Base-by-base conservation (phyloP, 2,113 vertebrate genomes). In the Pipra filicauda region DNA sequence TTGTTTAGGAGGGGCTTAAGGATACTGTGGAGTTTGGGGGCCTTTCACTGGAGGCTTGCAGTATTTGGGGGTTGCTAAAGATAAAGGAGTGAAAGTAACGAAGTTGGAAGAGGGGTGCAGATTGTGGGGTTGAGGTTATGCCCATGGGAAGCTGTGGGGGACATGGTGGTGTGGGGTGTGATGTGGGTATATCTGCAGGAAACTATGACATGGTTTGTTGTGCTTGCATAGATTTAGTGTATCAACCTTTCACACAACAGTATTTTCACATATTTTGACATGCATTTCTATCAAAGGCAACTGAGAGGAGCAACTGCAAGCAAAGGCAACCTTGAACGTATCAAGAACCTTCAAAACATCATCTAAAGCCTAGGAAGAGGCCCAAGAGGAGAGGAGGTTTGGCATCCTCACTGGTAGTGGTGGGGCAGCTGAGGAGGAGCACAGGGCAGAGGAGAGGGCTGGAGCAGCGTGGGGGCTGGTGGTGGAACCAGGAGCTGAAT, bases 371-470 rank as follows among this genome's bases (percentile, higher is more conserved):
- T 12, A 4, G 33, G 22, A 44, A 18, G 35, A 26, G 31, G 46
- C 27, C 12, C 19, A 30, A 58, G 37, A 64, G 16, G 28, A 88
- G 33, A 28, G 28, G n/a, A 30, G 12, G 27, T 52, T 87, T 0
- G 0, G 3, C 4, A 1, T n/a, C 37, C 64, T 54, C 0, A 0
- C 33, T 46, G 78, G 3, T 0, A 2, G 15, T 15, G 39, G 30
- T 37, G 22, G 71, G 33, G 62, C 37, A 61, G 54, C 46, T 31
- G 87, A 55, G 78, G 22, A 70, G 49, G 33, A 85, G 43, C 78
- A 5, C 0, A 0, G 51, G 41, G 27, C 58, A 71, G 31, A 77
- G 54, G 37, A 59, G 44, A 35, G 35, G 33, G 37, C 48, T 54
- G 74, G 33, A 39, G 49, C 66, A 14, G n/a, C 0, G 4, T 12